Percentiles rank a stretch among this genome's conserved stretches.
Evolutionary conservation across 2,797 vertebrate species (phyloP).

Genomic region (Limnodromus scolopaceus): DNA sequence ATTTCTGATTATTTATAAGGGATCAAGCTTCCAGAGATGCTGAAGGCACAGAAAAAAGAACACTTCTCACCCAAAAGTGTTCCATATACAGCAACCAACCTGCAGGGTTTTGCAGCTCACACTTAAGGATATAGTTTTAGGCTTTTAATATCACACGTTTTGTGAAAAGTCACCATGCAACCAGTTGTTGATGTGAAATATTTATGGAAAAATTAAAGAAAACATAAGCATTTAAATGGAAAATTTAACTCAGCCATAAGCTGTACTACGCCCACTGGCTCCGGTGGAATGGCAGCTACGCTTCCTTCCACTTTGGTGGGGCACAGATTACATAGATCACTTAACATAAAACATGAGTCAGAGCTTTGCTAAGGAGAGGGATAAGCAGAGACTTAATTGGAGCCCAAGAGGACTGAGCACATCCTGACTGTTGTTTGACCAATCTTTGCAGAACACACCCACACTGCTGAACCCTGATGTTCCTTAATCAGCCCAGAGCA

Average conservation of each 20-base stretch:
- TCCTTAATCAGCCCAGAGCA: background rate
- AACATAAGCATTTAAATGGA: background rate
- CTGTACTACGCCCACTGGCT: background rate
- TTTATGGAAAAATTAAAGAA: background rate
- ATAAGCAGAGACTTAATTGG: background rate
- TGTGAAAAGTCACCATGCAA: background rate
- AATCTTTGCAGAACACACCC: background rate
- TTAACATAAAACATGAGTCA: background rate
- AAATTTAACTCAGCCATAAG: background rate
- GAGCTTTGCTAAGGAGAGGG: background rate
- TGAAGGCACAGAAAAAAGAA: background rate
- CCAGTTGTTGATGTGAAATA: background rate
- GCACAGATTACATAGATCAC: background rate
- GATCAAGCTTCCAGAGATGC: background rate
- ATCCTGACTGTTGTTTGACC: background rate
- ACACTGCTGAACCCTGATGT: background rate
- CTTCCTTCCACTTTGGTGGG: background rate
- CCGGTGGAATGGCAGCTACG: rapidly evolving
- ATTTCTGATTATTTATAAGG: background rate
- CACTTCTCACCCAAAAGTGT: rapidly evolving
- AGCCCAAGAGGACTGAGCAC: background rate
- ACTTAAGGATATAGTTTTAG: background rate
- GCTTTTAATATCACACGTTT: background rate
- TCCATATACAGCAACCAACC: background rate
- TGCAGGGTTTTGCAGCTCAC: background rate